These are phyloP conservation scores for Enteromius treurensis DNA, from an alignment of 2,797 vertebrate species.

Conservation along the genomic window DNA sequence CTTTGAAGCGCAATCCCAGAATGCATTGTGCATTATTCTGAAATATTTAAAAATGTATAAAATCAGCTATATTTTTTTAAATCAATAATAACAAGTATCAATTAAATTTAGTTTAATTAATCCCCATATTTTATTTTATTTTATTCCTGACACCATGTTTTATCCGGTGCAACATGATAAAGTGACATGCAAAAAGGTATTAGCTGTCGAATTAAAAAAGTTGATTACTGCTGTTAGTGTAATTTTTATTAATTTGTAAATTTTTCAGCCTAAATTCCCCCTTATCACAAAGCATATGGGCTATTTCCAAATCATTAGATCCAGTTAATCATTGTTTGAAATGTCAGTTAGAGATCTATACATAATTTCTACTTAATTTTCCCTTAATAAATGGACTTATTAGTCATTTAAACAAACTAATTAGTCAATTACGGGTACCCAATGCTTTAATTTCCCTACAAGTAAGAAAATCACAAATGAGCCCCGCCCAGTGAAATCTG, in stretches of 20 bases:
- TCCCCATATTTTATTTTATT: neutral
- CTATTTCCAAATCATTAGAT: slow-evolving; percentile 30
- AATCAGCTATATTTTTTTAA: neutral
- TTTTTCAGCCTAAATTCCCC: neutral
- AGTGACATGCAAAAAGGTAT: slow-evolving; percentile 11
- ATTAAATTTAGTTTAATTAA: neutral
- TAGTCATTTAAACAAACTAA: slow-evolving; percentile 23
- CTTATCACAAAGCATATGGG: slow-evolving; percentile 19
- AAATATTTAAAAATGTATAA: neutral
- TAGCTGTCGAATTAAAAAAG: neutral
- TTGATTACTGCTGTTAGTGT: neutral
- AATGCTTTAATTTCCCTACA: neutral
- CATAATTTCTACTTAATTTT: neutral
- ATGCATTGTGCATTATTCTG: neutral
- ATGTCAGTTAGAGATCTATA: slow-evolving; percentile 9
- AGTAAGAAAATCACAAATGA: neutral
- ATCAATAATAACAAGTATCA: neutral
- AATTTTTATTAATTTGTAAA: neutral
- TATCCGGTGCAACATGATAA: neutral
- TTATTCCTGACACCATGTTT: neutral
- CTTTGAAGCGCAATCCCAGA: neutral
- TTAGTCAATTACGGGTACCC: slow-evolving; percentile 15
- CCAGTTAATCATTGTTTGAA: slow-evolving; percentile 14
- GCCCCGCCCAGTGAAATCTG: neutral
- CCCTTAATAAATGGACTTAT: slow-evolving; percentile 26